phyloP scores from a whole-genome alignment of 2,797 vertebrate species.

The Meda fulgida region DNA sequence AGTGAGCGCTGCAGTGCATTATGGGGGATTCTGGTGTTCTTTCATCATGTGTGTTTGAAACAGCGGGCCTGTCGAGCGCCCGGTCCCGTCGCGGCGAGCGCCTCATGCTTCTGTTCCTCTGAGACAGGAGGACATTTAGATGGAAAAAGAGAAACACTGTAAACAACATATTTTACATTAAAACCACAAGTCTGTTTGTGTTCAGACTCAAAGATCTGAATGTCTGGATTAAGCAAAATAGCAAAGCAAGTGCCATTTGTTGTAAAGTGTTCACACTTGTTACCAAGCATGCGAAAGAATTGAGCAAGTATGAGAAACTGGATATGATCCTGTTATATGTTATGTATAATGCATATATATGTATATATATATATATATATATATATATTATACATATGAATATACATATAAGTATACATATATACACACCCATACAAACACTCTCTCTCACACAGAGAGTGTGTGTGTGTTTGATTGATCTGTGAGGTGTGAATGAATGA shows the following conservation, averaged over 20 bases:
- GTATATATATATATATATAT: too few species aligned
- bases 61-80: conserved; percentile 12
- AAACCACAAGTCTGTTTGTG: neutral
- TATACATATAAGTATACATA: too few species aligned
- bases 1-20: conserved; percentile 52
- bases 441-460: too few species aligned
- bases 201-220: neutral
- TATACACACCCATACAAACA: too few species aligned
- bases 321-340: too few species aligned
- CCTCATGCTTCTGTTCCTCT: neutral
- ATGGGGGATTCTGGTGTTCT: conserved; percentile 47
- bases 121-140: conserved; percentile 19
- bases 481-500: too few species aligned
- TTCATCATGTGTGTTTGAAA: conserved; percentile 41
- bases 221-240: neutral
- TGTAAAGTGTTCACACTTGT: neutral
- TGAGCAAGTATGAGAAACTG: too few species aligned
- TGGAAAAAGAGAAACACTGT: neutral
- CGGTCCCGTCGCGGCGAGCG: neutral
- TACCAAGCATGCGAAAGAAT: too few species aligned
- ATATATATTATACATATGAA: too few species aligned
- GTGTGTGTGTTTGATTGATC: too few species aligned
- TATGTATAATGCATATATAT: too few species aligned
- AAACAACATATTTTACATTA: neutral
- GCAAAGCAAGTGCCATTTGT: neutral